phyloP scores from a whole-genome alignment of 2,888 invertebrate genomes.

The Lagria hirta region DNA sequence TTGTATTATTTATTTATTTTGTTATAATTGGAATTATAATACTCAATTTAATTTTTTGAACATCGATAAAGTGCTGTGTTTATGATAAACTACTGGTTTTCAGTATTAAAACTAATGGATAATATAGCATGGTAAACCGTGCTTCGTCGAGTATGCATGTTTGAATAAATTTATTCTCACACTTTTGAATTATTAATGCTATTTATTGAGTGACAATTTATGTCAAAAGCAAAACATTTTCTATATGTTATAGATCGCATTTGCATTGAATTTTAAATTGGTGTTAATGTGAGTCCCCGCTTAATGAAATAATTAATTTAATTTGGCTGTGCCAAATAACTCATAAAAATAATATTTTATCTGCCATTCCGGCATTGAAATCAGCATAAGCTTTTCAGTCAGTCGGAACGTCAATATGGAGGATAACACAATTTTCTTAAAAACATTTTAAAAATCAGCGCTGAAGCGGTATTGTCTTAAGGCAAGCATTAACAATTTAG shows the following conservation, averaged over 20 bases:
- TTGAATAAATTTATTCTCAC: too few species aligned
- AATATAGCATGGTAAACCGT: too few species aligned
- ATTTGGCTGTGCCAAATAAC: conserved; percentile 18
- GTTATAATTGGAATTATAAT: too few species aligned
- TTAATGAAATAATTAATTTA: too few species aligned
- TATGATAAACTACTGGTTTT: too few species aligned
- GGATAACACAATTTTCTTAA: conserved; percentile 34
- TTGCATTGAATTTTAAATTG: conserved; percentile 12
- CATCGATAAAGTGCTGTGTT: too few species aligned
- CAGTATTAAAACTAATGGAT: too few species aligned
- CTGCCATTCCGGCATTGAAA: conserved; percentile 23
- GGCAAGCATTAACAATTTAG: conserved; percentile 46
- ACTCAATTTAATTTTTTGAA: too few species aligned
- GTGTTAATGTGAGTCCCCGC: conserved; percentile 13
- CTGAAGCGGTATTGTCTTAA: conserved; percentile 42
- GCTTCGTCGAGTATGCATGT: too few species aligned
- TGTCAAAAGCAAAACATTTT: conserved; percentile 20
- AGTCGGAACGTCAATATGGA: conserved; percentile 30
- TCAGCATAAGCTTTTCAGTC: conserved; percentile 33
- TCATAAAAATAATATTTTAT: conserved; percentile 19
- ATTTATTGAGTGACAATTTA: conserved; percentile 20
- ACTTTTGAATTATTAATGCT: conserved; percentile 17
- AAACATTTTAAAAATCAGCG: conserved; percentile 40
- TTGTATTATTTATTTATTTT: too few species aligned
- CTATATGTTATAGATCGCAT: conserved; percentile 9